Conservation (phyloP, 2,113 vertebrate species). For the Amphiprion percula region DNA sequence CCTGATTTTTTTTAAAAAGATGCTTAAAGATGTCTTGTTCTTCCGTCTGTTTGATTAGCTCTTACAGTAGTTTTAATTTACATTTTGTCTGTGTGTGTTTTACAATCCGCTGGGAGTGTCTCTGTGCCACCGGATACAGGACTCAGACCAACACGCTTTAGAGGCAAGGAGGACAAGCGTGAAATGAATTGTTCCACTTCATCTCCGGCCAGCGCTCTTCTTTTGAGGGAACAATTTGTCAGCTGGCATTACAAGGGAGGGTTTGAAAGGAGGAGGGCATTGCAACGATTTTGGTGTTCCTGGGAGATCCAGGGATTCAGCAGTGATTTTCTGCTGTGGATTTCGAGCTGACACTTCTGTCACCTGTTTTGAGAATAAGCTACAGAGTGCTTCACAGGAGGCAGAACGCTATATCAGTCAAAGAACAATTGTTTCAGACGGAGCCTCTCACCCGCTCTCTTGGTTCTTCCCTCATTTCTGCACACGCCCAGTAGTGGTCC, state of each 20-base stretch:
- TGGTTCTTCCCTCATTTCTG: conserved; percentile 4
- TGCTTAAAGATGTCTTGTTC: conserved; percentile 52
- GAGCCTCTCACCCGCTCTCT: background rate
- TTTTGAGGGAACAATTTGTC: conserved; percentile 94
- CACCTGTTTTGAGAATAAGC: conserved; percentile 5
- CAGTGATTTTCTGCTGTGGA: conserved; percentile 58
- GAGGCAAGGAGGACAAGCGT: conserved; percentile 94
- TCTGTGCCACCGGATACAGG: conserved; percentile 89
- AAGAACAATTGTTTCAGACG: conserved; percentile 29
- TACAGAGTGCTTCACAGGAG: conserved; percentile 32
- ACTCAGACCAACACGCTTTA: conserved; percentile 93
- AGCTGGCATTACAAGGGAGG: conserved; percentile 75
- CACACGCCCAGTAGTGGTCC: conserved; percentile 17
- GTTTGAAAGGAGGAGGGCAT: conserved; percentile 67
- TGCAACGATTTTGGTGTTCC: conserved; percentile 57
- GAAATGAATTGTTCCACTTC: conserved; percentile 99
- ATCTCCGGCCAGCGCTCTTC: conserved; percentile 90
- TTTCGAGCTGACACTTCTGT: conserved; percentile 29
- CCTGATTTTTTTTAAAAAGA: conserved; percentile 26
- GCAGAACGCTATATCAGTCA: conserved; percentile 29
- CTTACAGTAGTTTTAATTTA: conserved; percentile 43
- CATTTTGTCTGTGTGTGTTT: conserved; percentile 36
- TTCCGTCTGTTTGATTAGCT: conserved; percentile 39
- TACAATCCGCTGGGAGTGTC: conserved; percentile 76
- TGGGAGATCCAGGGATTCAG: conserved; percentile 65